These are phyloP conservation scores for Augochlora pura DNA, from an alignment of 1,140 invertebrate genomes.

Conservation along the genomic window DNA sequence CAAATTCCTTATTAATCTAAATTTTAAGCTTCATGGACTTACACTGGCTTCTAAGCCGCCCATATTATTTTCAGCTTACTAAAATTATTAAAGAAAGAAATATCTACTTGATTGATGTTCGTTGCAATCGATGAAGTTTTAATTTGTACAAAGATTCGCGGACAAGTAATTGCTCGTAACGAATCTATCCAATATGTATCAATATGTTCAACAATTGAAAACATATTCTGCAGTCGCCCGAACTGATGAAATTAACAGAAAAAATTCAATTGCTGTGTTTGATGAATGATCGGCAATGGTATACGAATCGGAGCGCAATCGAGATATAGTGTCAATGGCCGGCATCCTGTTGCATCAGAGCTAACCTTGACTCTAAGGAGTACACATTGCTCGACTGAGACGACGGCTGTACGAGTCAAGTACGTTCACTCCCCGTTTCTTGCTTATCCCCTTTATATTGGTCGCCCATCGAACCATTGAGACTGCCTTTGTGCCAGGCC, in stretches of 20 bases:
- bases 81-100: too few species aligned
- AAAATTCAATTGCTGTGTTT: not conserved
- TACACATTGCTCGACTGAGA: slow-evolving; percentile 59
- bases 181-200: too few species aligned
- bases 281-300: not conserved
- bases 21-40: too few species aligned
- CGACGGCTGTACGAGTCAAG: slow-evolving; percentile 66
- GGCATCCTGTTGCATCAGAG: slow-evolving; percentile 78
- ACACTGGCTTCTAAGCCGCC: too few species aligned
- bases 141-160: too few species aligned
- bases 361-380: slow-evolving; percentile 76
- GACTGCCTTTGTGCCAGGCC: slow-evolving; percentile 4
- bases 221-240: too few species aligned
- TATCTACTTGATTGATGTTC: too few species aligned
- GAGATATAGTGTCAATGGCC: slow-evolving; percentile 68
- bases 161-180: too few species aligned
- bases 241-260: not conserved
- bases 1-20: too few species aligned
- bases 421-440: slow-evolving; percentile 62
- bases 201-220: too few species aligned
- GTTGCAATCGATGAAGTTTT: too few species aligned
- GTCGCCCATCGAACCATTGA: slow-evolving; percentile 32
- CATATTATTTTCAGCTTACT: too few species aligned
- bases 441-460: slow-evolving; percentile 42
- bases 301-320: slow-evolving; percentile 32